Evolutionary conservation across 2,113 vertebrate species (phyloP).

Genomic region (Pachyramphus minor): DNA sequence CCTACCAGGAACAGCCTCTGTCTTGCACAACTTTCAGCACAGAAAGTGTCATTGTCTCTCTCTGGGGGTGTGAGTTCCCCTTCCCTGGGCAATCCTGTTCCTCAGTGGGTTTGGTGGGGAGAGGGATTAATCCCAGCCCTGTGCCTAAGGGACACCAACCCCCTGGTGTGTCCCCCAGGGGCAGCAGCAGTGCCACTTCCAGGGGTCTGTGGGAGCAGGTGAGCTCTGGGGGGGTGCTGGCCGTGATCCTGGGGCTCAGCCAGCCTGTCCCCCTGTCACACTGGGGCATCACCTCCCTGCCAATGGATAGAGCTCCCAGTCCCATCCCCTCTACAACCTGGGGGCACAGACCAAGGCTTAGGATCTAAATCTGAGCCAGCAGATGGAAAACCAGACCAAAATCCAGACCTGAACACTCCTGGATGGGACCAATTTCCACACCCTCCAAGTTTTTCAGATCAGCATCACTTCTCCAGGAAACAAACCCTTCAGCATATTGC

Average conservation of each 20-base stretch:
- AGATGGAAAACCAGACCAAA: background rate
- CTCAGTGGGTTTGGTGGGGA: background rate
- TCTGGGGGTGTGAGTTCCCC: background rate
- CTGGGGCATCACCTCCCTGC: background rate
- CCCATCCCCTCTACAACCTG: background rate
- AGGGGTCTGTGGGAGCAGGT: fast-evolving
- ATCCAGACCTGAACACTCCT: fast-evolving
- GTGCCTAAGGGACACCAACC: background rate
- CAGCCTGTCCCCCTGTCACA: fast-evolving
- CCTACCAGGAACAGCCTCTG: background rate
- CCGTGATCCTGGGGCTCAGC: background rate
- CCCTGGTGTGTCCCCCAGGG: background rate
- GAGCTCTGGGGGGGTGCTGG: background rate
- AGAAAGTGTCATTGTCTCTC: background rate
- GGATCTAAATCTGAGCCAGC: background rate
- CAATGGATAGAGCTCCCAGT: background rate
- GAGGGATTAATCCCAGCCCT: background rate
- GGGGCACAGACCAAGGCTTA: background rate
- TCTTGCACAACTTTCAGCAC: background rate
- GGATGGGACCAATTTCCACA: background rate
- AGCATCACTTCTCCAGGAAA: background rate
- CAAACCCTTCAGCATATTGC: background rate
- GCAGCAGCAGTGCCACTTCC: background rate
- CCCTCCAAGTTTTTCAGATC: background rate
- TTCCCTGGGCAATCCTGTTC: background rate